phyloP scores from a whole-genome alignment of 2,888 invertebrate species.

The Pollenia angustigena region DNA sequence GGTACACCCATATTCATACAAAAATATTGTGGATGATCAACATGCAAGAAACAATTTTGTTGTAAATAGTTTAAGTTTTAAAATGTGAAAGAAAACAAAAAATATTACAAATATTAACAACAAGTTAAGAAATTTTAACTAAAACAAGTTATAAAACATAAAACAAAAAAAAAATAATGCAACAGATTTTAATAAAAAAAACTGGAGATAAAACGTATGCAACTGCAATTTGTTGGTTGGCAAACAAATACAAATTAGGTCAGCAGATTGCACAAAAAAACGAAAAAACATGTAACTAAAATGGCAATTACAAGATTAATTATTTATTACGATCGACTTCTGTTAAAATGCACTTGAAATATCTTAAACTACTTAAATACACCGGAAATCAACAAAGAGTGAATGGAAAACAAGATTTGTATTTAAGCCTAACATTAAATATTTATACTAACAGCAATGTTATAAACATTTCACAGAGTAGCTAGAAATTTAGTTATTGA shows the following conservation, averaged over 20 bases:
- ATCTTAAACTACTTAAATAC: not conserved
- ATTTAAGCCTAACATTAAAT: not conserved
- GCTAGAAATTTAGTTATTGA: no score
- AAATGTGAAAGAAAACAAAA: conserved; percentile 36
- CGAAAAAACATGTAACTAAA: not conserved
- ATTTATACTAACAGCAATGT: not conserved
- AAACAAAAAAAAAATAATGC: conserved; percentile 41
- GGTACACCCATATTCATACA: not conserved
- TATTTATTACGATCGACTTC: not conserved
- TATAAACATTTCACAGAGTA: not conserved
- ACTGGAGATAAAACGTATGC: conserved; percentile 3
- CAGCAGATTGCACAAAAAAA: conserved; percentile 17
- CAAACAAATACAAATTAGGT: conserved; percentile 36
- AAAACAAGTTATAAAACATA: conserved; percentile 37
- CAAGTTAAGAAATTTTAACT: conserved; percentile 30
- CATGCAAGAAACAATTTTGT: not conserved
- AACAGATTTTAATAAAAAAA: conserved; percentile 18
- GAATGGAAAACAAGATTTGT: not conserved
- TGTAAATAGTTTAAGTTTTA: conserved; percentile 41
- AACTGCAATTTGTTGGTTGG: conserved; percentile 9
- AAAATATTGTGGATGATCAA: conserved; percentile 6
- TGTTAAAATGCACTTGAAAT: conserved; percentile 71
- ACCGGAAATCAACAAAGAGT: conserved; percentile 32
- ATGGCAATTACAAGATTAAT: not conserved
- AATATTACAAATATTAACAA: conserved; percentile 33